Conservation (phyloP, 2,888 invertebrate genomes). For the Rugalucina vietnamica region DNA sequence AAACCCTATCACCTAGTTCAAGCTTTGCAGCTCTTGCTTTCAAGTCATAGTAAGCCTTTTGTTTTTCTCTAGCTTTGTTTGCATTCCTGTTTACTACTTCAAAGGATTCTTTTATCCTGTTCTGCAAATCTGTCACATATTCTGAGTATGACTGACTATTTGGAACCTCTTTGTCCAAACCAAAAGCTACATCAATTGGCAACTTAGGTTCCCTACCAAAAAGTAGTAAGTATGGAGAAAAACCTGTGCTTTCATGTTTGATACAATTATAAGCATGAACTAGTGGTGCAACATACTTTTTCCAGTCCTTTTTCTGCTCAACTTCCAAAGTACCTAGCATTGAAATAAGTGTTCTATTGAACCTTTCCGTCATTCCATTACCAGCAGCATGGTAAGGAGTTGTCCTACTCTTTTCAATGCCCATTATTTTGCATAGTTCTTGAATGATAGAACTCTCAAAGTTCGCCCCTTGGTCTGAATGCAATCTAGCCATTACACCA, state of each 20-base stretch:
- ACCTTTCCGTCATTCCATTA: neutral
- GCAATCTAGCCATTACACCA: neutral
- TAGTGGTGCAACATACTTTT: neutral
- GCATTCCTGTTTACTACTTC: too few relatives aligned
- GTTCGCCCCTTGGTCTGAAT: conserved; percentile 6
- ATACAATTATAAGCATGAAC: conserved; percentile 13
- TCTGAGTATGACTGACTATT: neutral
- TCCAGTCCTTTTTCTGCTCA: conserved; percentile 4
- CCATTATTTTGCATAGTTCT: conserved; percentile 7
- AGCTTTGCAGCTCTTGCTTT: too few relatives aligned
- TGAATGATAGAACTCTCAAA: conserved; percentile 12
- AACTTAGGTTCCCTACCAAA: neutral
- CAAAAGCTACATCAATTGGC: conserved; percentile 4
- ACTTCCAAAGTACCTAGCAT: conserved; percentile 7
- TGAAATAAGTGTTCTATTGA: neutral
- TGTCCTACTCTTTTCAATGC: conserved; percentile 1
- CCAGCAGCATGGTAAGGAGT: neutral
- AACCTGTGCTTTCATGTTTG: conserved; percentile 7
- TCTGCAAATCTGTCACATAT: neutral
- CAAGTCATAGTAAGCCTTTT: too few relatives aligned
- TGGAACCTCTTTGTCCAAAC: neutral
- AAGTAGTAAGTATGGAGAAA: neutral
- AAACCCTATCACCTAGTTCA: too few relatives aligned
- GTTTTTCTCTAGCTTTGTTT: too few relatives aligned
- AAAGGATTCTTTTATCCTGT: neutral